phyloP scores from a whole-genome alignment of 1,140 invertebrate species.

The Mercenaria mercenaria region DNA sequence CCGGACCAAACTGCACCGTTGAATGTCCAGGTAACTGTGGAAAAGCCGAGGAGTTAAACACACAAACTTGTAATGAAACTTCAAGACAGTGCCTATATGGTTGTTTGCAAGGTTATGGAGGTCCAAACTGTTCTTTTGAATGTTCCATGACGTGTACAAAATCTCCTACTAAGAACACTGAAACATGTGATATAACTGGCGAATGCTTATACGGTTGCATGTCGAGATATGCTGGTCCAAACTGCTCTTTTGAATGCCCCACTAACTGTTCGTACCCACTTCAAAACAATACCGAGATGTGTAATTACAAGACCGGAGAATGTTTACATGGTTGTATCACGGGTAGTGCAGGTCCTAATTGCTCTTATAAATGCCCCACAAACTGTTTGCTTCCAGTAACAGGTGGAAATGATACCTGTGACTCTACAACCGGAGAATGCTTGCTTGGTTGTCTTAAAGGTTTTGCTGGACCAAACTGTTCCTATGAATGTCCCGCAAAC shows the following conservation, averaged over 20 bases:
- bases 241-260: background rate
- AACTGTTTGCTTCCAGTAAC: background rate
- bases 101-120: background rate
- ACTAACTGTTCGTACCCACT: no score
- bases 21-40: background rate
- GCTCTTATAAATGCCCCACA: background rate
- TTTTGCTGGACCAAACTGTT: background rate
- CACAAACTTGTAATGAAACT: background rate
- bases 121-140: background rate
- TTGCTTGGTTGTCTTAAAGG: background rate
- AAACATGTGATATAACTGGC: no score
- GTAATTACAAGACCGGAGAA: no score
- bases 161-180: background rate
- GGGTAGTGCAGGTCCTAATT: background rate
- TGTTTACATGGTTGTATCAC: background rate
- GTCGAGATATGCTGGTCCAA: background rate
- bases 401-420: background rate
- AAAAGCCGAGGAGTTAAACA: no score
- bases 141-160: background rate
- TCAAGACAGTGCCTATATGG: background rate
- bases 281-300: no score
- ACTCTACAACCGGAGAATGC: background rate
- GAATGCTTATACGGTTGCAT: no score
- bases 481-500: background rate
- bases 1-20: conserved; percentile 10